Percentiles rank a stretch among this genome's conserved stretches.
Conservation (phyloP, 2,888 invertebrate species). For the Drosophila niveifrons region DNA sequence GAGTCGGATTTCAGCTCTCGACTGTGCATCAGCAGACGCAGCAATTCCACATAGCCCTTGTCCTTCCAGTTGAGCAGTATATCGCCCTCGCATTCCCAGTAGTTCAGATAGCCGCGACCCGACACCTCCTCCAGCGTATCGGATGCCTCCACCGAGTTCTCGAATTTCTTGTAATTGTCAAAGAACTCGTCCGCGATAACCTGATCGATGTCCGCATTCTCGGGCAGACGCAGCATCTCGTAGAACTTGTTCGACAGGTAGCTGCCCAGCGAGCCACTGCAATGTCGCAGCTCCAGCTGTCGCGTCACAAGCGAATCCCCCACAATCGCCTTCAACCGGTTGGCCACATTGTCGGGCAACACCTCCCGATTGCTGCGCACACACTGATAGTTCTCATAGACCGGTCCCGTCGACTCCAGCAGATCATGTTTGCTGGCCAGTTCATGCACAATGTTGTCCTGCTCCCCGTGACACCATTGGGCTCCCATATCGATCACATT, state of each 20-base stretch:
- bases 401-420: conserved; percentile 82
- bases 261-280: conserved; percentile 82
- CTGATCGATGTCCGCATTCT: conserved; percentile 85
- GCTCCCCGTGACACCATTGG: conserved; percentile 85
- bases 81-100: conserved; percentile 90
- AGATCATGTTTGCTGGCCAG: conserved; percentile 81
- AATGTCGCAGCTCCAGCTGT: conserved; percentile 81
- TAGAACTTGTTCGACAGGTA: conserved; percentile 83
- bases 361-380: conserved; percentile 84
- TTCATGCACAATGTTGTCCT: conserved; percentile 85
- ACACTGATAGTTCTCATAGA: conserved; percentile 83
- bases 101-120: conserved; percentile 88
- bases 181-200: conserved; percentile 86
- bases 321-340: conserved; percentile 85
- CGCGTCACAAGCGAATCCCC: conserved; percentile 84
- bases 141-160: conserved; percentile 87
- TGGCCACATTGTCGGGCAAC: conserved; percentile 83
- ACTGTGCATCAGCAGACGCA: conserved; percentile 88
- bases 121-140: conserved; percentile 90
- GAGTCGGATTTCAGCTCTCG: conserved; percentile 39
- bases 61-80: conserved; percentile 91
- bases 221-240: conserved; percentile 78
- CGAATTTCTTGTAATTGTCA: conserved; percentile 87
- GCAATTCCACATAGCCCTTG: conserved; percentile 89
- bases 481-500: conserved; percentile 86